A percentile compares a stretch with the other conserved stretches of the same genome.
phyloP scores from a whole-genome alignment of 2,113 vertebrate genomes.

The Xenotilapia flavipinnis region DNA sequence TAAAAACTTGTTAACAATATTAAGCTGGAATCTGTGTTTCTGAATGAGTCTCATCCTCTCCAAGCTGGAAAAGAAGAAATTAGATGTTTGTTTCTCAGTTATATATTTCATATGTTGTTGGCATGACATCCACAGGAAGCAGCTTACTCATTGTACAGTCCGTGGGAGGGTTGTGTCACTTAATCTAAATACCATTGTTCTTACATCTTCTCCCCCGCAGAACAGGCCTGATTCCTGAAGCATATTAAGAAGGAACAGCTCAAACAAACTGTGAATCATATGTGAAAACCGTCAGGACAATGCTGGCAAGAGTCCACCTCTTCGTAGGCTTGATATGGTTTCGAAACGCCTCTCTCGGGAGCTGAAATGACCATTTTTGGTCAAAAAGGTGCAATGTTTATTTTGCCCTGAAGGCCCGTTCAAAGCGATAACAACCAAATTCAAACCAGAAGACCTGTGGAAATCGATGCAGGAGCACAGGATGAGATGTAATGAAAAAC shows the following conservation, averaged over 20 bases:
- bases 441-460: neutral
- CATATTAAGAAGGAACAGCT: neutral
- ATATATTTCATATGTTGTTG: neutral
- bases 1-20: neutral
- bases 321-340: neutral
- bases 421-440: neutral
- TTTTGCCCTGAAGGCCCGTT: neutral
- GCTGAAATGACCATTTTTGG: neutral
- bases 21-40: neutral
- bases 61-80: neutral
- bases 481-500: neutral
- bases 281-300: neutral
- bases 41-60: neutral
- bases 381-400: neutral
- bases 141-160: neutral
- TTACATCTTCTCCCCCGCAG: neutral
- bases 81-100: neutral
- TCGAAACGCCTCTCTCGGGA: neutral
- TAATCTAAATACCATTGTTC: conserved; percentile 12
- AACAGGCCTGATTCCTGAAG: neutral
- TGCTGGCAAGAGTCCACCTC: neutral
- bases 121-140: neutral
- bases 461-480: neutral
- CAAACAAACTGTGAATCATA: conserved; percentile 6
- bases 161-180: neutral